These are phyloP conservation scores for Creontiades dilutus DNA, from an alignment of 2,888 invertebrate genomes.

Conservation along the genomic window DNA sequence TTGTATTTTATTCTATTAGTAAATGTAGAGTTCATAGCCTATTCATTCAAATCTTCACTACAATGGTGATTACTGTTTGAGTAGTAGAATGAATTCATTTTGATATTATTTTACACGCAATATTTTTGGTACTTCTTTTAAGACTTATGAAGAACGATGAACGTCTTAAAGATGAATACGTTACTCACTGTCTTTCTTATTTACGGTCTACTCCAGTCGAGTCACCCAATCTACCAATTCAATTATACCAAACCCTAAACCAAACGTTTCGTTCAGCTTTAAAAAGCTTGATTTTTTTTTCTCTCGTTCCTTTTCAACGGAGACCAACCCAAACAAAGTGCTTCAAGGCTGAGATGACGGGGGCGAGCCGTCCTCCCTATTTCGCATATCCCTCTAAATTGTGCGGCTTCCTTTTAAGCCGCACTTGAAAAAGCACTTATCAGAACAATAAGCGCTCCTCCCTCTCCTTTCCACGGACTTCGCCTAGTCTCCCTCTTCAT, in stretches of 20 bases:
- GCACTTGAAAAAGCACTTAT: conserved; percentile 39
- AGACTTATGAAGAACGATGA: too few species aligned
- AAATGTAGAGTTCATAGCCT: too few species aligned
- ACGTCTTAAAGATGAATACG: too few species aligned
- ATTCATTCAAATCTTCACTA: too few species aligned
- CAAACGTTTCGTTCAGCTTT: background rate
- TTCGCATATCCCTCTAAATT: conserved; percentile 10
- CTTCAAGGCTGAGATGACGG: conserved; percentile 4
- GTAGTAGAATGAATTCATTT: too few species aligned
- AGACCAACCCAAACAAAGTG: conserved; percentile 21
- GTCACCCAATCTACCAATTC: background rate
- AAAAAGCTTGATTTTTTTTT: background rate
- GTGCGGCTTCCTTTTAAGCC: conserved; percentile 20
- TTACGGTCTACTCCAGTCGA: background rate
- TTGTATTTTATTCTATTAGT: too few species aligned
- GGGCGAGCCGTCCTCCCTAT: background rate
- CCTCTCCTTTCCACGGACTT: background rate
- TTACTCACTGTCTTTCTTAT: background rate
- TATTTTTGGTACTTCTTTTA: too few species aligned
- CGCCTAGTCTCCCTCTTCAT: background rate
- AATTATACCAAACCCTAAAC: background rate
- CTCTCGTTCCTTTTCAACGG: background rate
- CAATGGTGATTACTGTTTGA: too few species aligned
- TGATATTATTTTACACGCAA: too few species aligned
- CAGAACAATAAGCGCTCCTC: conserved; percentile 24